phyloP scores from a whole-genome alignment of 2,797 vertebrate genomes.

The Cirrhinus molitorella region DNA sequence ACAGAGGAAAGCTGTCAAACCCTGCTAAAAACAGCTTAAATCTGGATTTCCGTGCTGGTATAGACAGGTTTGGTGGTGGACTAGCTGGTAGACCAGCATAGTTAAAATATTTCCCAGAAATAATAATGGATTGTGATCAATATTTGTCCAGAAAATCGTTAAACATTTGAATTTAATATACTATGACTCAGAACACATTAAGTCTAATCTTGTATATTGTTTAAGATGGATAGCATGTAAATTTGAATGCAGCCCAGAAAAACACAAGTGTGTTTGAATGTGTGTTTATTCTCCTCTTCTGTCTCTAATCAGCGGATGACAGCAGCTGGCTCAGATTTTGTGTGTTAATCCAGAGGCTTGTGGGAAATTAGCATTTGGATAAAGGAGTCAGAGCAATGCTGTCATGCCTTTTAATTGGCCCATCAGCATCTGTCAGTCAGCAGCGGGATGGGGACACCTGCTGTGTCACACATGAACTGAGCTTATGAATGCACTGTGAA shows the following conservation, averaged over 20 bases:
- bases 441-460: constrained; percentile 1
- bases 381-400: constrained; percentile 34
- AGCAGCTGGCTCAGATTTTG: constrained; percentile 42
- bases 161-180: background rate
- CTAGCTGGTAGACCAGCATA: background rate
- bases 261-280: background rate
- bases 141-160: background rate
- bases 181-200: background rate
- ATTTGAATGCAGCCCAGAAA: background rate
- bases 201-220: background rate
- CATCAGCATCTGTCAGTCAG: constrained; percentile 36
- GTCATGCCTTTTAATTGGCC: constrained; percentile 41
- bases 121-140: background rate
- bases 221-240: background rate
- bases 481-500: background rate
- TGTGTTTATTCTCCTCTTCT: constrained; percentile 30
- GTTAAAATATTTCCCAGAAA: background rate
- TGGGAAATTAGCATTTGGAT: constrained; percentile 48
- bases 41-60: background rate
- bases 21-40: background rate
- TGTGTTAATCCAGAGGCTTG: constrained; percentile 43
- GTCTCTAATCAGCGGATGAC: constrained; percentile 34
- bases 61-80: background rate
- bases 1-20: background rate
- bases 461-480: constrained; percentile 26